Evolutionary conservation across 2,797 vertebrate species (phyloP).

Genomic region (Petrocephalus sullivani): DNA sequence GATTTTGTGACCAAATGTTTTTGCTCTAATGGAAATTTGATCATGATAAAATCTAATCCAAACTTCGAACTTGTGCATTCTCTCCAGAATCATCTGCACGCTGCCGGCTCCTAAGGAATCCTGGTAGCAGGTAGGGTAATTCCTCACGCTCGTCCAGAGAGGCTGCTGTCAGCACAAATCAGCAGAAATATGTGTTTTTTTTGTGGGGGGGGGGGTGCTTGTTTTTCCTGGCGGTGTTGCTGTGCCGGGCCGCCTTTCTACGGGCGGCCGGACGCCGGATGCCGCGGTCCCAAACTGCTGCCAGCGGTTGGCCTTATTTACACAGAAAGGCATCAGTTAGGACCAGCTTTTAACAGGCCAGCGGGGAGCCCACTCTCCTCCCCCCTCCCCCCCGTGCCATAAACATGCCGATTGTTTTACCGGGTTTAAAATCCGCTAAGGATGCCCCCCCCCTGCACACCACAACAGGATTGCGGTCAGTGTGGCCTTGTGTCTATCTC

Average conservation of each 20-base stretch:
- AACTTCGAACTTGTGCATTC: neutral
- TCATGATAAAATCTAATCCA: constrained; percentile 18
- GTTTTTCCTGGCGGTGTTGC: neutral
- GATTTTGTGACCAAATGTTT: neutral
- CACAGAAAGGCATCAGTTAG: constrained; percentile 36
- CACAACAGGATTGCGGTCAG: constrained; percentile 62
- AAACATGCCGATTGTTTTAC: constrained; percentile 54
- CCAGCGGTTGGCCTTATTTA: constrained; percentile 42
- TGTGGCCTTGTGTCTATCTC: constrained; percentile 64
- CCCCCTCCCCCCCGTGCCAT: constrained; percentile 37
- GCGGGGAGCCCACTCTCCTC: constrained; percentile 14
- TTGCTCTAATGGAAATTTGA: constrained; percentile 2
- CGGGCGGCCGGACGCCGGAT: neutral
- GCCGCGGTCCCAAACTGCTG: neutral
- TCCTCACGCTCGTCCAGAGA: neutral
- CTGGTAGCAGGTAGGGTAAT: neutral
- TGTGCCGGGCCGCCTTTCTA: neutral
- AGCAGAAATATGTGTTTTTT: neutral
- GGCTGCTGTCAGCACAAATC: neutral
- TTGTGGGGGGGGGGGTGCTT: neutral
- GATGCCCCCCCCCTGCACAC: constrained; percentile 50
- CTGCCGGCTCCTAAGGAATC: neutral
- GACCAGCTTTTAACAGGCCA: constrained; percentile 38
- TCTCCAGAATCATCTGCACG: neutral
- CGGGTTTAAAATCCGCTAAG: constrained; percentile 65